These are phyloP conservation scores for Zaprionus lineosus DNA, from an alignment of 2,888 invertebrate genomes.

Conservation along the genomic window DNA sequence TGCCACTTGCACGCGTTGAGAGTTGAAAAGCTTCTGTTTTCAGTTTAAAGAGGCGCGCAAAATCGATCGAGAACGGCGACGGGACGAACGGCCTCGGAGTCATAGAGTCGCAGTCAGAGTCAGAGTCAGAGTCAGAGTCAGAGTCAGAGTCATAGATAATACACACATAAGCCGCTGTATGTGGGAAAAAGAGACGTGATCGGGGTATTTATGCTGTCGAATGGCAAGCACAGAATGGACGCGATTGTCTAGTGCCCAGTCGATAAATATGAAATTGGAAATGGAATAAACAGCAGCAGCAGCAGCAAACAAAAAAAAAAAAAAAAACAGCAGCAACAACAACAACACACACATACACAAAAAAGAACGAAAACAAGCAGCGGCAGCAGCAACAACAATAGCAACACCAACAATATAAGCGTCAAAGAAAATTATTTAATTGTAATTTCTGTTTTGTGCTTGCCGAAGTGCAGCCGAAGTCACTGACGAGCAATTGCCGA, in stretches of 20 bases:
- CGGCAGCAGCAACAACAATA: too few species aligned
- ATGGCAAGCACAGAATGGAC: slow-evolving; percentile 74
- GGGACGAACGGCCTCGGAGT: slow-evolving; percentile 10
- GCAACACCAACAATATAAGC: slow-evolving; percentile 19
- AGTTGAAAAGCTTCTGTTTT: slow-evolving; percentile 55
- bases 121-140: background rate
- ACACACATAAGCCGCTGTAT: slow-evolving; percentile 1
- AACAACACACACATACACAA: slow-evolving; percentile 9
- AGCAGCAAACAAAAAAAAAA: slow-evolving; percentile 26
- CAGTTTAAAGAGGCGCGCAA: slow-evolving; percentile 46
- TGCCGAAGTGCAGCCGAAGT: slow-evolving; percentile 48
- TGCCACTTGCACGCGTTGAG: slow-evolving; percentile 36
- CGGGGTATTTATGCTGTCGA: slow-evolving; percentile 43
- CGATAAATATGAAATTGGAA: slow-evolving; percentile 77
- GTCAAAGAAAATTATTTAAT: slow-evolving; percentile 60
- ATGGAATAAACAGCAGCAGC: slow-evolving; percentile 51
- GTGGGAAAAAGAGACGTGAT: too few species aligned
- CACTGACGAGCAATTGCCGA: slow-evolving; percentile 46
- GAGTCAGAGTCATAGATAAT: background rate
- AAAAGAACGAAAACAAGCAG: too few species aligned
- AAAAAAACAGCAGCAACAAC: slow-evolving; percentile 17
- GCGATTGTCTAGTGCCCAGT: slow-evolving; percentile 65
- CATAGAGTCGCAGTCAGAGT: slow-evolving; percentile 5
- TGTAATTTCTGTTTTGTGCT: slow-evolving; percentile 25
- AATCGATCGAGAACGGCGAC: slow-evolving; percentile 20